phyloP scores from a whole-genome alignment of 2,888 invertebrate species.

The Hydroisotoma schaefferi region DNA sequence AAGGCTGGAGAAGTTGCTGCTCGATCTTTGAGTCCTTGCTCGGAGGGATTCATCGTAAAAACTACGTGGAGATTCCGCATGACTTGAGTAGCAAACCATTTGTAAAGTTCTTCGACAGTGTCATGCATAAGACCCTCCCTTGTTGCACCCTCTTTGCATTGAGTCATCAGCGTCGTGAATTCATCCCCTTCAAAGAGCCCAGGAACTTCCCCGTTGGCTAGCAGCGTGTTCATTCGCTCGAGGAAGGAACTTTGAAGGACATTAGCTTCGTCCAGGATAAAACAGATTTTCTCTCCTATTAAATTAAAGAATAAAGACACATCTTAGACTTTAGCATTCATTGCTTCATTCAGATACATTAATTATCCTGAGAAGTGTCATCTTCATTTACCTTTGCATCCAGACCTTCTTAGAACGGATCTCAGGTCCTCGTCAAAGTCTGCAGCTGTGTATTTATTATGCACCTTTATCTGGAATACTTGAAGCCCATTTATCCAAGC shows the following conservation, averaged over 20 bases:
- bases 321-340: too few species aligned
- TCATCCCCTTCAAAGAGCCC: conserved; percentile 94
- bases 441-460: conserved; percentile 97
- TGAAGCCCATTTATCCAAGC: conserved; percentile 99
- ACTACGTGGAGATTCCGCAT: conserved; percentile 99
- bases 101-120: conserved; percentile 96
- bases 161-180: conserved; percentile 98
- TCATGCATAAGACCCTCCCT: conserved; percentile 97
- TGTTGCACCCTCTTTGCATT: conserved; percentile 98
- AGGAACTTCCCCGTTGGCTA: conserved; percentile 98
- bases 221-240: conserved; percentile 96
- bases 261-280: conserved; percentile 98
- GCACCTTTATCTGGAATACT: conserved; percentile 98
- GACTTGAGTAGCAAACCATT: conserved; percentile 99
- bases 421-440: conserved; percentile 99
- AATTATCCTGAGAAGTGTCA: not conserved
- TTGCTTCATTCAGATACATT: not conserved
- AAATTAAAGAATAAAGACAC: not conserved
- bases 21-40: conserved; percentile 95
- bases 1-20: conserved; percentile 98
- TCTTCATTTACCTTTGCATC: conserved; percentile 69
- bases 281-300: conserved; percentile 92
- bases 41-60: conserved; percentile 99
- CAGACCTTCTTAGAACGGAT: conserved; percentile 76
- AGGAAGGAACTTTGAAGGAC: conserved; percentile 97